Conservation (phyloP, 2,113 vertebrate genomes). For the Geococcyx californianus region DNA sequence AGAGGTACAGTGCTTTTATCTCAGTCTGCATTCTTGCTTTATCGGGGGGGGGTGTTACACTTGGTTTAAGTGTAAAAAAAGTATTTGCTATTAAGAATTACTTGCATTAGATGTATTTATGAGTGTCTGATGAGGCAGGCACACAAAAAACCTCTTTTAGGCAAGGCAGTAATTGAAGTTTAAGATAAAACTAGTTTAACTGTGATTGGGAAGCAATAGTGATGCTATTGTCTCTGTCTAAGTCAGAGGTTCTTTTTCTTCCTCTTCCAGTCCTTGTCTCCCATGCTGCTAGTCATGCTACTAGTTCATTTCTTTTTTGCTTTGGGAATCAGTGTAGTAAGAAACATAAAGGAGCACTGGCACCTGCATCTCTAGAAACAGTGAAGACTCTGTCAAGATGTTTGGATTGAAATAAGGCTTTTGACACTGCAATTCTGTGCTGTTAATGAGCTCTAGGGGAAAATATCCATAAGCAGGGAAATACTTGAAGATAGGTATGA, state of each 20-base stretch:
- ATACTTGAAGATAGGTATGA: not conserved
- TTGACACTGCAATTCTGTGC: not conserved
- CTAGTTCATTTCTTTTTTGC: not conserved
- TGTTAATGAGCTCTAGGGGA: not conserved
- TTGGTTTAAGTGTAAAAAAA: not conserved
- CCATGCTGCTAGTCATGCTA: no score
- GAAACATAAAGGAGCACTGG: not conserved
- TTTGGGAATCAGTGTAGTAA: not conserved
- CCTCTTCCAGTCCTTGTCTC: not conserved
- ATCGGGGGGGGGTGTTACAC: not conserved
- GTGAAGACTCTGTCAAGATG: not conserved
- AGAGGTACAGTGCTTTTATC: not conserved
- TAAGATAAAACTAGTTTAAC: not conserved
- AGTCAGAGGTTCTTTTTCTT: not conserved
- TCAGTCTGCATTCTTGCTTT: not conserved
- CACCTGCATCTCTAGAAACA: not conserved
- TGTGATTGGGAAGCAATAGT: not conserved
- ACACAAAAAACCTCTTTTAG: not conserved
- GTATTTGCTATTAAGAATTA: not conserved
- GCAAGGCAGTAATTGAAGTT: not conserved
- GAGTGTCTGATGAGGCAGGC: not conserved
- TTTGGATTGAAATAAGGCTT: not conserved
- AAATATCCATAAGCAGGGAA: not conserved
- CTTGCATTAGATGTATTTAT: not conserved
- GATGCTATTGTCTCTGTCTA: not conserved